Conservation (phyloP, 2,888 invertebrate species). For the Emmelina monodactyla region DNA sequence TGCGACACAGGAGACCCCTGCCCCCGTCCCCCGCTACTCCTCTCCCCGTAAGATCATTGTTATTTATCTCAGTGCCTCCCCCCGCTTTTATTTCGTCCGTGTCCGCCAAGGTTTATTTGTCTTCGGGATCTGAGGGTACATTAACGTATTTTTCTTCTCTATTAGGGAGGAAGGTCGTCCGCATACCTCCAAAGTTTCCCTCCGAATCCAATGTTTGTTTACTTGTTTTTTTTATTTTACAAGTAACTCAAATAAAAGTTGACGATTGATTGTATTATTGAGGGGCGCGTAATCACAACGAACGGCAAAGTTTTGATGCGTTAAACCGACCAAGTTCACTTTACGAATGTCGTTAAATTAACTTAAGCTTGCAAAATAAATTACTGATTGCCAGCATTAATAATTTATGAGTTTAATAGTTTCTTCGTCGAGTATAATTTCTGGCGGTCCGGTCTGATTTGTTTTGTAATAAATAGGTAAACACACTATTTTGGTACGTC, state of each 20-base stretch:
- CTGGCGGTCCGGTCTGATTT: too few species aligned
- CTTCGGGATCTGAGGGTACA: conserved; percentile 62
- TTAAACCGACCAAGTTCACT: conserved; percentile 29
- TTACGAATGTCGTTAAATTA: too few species aligned
- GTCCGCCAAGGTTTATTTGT: conserved; percentile 60
- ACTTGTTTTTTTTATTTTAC: conserved; percentile 52
- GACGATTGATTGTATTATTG: conserved; percentile 59
- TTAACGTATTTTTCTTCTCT: conserved; percentile 67
- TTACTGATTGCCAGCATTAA: not conserved
- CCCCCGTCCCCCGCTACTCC: conserved; percentile 18
- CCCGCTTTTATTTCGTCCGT: conserved; percentile 58
- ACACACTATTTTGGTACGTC: conserved; percentile 49
- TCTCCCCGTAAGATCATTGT: conserved; percentile 46
- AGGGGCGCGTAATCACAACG: conserved; percentile 38
- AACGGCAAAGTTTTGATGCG: conserved; percentile 33
- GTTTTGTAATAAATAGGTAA: conserved; percentile 35
- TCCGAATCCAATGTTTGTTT: conserved; percentile 41
- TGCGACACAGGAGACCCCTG: conserved; percentile 23
- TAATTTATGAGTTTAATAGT: not conserved
- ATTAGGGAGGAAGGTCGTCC: conserved; percentile 57
- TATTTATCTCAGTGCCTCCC: conserved; percentile 55
- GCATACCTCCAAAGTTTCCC: conserved; percentile 59
- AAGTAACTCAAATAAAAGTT: conserved; percentile 62
- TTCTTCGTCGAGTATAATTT: too few species aligned
- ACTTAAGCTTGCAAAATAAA: not conserved